A percentile compares a stretch with the other conserved stretches of the same genome.
phyloP scores from a whole-genome alignment of 2,113 vertebrate species.

The Pelvicachromis taeniatus region DNA sequence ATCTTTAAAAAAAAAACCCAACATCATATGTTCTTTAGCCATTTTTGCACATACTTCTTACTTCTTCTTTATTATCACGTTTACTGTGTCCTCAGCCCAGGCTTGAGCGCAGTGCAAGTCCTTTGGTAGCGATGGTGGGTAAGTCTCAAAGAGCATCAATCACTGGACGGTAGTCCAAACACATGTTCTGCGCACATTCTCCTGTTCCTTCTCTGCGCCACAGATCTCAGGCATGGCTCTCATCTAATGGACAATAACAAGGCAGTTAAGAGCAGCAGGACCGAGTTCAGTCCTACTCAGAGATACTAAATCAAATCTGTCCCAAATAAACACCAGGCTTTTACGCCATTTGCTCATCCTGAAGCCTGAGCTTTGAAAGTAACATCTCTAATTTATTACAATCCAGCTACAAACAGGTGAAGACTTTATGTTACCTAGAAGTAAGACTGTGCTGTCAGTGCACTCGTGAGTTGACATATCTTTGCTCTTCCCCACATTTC shows the following conservation, averaged over 20 bases:
- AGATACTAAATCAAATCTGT: conserved; percentile 61
- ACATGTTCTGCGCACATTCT: conserved; percentile 46
- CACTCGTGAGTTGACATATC: background rate
- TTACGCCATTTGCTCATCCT: conserved; percentile 25
- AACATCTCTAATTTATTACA: conserved; percentile 31
- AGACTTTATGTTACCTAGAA: background rate
- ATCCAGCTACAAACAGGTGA: conserved; percentile 1
- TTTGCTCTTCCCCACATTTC: background rate
- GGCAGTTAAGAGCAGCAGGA: conserved; percentile 47
- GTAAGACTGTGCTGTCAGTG: background rate
- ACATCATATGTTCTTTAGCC: background rate
- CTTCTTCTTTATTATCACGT: background rate
- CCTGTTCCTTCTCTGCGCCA: conserved; percentile 33
- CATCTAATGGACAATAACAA: conserved; percentile 60
- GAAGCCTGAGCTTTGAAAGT: conserved; percentile 8
- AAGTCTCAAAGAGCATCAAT: conserved; percentile 58
- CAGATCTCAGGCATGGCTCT: conserved; percentile 53
- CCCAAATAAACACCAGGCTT: conserved; percentile 53
- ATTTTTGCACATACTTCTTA: background rate
- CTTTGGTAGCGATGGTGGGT: background rate
- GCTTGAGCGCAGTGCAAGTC: background rate
- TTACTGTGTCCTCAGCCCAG: background rate
- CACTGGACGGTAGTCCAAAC: conserved; percentile 56
- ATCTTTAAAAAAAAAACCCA: background rate
- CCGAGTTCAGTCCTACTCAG: conserved; percentile 29